Percentiles rank a stretch among this genome's conserved stretches.
These are phyloP conservation scores for Synaphobranchus kaupii DNA, from an alignment of 2,797 vertebrate genomes.

Conservation along the genomic window DNA sequence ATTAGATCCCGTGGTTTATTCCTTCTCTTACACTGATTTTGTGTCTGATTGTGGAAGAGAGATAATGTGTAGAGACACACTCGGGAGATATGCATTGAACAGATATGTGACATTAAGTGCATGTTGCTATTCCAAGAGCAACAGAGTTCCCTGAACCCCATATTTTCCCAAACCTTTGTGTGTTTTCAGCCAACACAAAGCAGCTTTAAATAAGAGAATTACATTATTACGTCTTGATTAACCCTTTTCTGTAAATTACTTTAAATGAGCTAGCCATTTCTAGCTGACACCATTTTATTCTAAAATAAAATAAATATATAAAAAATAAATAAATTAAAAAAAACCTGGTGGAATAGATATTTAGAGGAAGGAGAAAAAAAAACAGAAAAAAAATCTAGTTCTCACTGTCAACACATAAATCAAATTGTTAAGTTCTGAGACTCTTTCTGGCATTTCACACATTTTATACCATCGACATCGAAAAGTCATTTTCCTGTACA, in stretches of 20 bases:
- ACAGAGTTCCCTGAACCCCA: constrained; percentile 23
- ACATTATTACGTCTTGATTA: constrained; percentile 67
- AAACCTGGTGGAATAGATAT: constrained; percentile 65
- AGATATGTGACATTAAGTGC: constrained; percentile 29
- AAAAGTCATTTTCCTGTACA: constrained; percentile 72
- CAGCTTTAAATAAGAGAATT: constrained; percentile 69
- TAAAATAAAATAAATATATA: constrained; percentile 59
- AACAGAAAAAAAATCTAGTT: constrained; percentile 66
- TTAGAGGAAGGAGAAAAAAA: constrained; percentile 40
- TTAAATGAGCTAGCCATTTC: constrained; percentile 67
- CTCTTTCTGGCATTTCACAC: constrained; percentile 68
- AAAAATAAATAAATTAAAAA: constrained; percentile 66
- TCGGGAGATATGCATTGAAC: constrained; percentile 9
- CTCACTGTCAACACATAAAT: constrained; percentile 72
- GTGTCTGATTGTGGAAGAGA: not conserved
- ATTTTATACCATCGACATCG: constrained; percentile 65
- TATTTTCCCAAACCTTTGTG: constrained; percentile 36
- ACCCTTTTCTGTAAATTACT: constrained; percentile 66
- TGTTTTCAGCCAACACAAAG: constrained; percentile 56
- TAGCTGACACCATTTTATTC: constrained; percentile 52
- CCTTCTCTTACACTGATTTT: not conserved
- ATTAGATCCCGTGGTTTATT: not conserved
- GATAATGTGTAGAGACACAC: not conserved
- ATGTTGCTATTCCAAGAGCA: constrained; percentile 30
- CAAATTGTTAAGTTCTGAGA: constrained; percentile 72